Base-by-base conservation (phyloP, 1,140 invertebrate species). In the Trachymyrmex septentrionalis region DNA sequence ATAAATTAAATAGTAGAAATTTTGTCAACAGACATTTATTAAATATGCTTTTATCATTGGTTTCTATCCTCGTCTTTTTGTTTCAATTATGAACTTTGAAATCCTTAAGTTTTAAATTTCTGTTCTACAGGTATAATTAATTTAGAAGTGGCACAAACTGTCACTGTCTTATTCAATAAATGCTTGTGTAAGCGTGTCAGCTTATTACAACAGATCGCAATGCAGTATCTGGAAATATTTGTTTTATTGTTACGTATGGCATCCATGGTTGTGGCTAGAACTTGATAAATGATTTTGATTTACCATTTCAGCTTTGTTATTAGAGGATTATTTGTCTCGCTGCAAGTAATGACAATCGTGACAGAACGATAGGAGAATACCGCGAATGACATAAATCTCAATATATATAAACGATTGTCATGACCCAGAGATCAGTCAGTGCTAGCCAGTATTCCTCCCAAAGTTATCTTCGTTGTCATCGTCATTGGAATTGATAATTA, bases 271-370 rank as follows among this genome's bases (percentile, higher is more conserved):
- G 55, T 34, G 38, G 69, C 21, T 48, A 38, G 55, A 55, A 19
- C 63, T 12, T 63, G 9, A 30, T 21, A 9, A 78, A 38, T 55
- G 53, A 76, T 34, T 64, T 14, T 27, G 7, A 27, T 14, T 55
- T 48, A 38, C 16, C 27, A 73, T 30, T 61, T 30, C 63, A 63
- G 19, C 1, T 71, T 69, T 82, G 71, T 91, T 69, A 92, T 91
- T 92, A 89, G 34, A 24, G 12, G n/a, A 85, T 64, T 89, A 81
- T 69, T 67, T 72, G 38, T 64, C 63, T 63, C n/a, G 9, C 61
- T 30, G 73, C 24, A 55, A n/a, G 44, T 93, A 93, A 95, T 95
- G 88, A 80, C 89, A 94, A 93, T 95, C 94, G 95, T 95, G 94
- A 95, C 93, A 90, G 91, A 86, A 21, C 21, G n/a, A 6, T 21